Conservation (phyloP, 2,113 vertebrate genomes). For the Antechinus flavipes region DNA sequence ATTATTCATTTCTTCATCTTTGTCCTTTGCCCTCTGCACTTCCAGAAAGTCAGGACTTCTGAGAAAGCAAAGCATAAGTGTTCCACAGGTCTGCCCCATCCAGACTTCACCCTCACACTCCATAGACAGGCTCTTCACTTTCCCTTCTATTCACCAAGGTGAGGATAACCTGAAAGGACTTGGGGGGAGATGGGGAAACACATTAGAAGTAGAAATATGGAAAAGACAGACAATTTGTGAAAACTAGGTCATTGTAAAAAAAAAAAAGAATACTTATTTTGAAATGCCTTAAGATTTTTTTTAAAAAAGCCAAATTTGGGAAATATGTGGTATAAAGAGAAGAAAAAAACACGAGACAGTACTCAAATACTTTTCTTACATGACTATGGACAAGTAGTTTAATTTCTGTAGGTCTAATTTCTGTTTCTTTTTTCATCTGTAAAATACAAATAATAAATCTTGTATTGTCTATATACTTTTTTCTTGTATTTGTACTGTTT, state of each 20-base stretch:
- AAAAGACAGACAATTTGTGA: not conserved
- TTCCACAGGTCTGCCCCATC: not conserved
- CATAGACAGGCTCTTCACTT: not conserved
- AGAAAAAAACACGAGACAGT: not conserved
- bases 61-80: not conserved
- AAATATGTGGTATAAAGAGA: too few relatives aligned
- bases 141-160: not conserved
- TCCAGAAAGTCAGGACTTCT: not conserved
- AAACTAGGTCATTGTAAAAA: constrained; percentile 48
- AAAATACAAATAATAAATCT: not conserved
- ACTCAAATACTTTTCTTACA: not conserved
- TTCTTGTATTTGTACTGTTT: not conserved
- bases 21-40: not conserved
- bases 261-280: constrained; percentile 16
- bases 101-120: not conserved
- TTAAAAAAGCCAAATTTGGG: constrained; percentile 17
- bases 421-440: not conserved
- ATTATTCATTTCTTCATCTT: not conserved
- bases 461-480: not conserved
- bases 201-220: not conserved
- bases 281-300: not conserved
- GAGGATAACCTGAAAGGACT: not conserved
- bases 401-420: not conserved
- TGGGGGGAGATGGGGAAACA: too few relatives aligned
- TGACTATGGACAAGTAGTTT: not conserved